These are phyloP conservation scores for Ophioderma brevispina DNA, from an alignment of 35 echinoderm and acorn worm genomes.

Conservation along the genomic window DNA sequence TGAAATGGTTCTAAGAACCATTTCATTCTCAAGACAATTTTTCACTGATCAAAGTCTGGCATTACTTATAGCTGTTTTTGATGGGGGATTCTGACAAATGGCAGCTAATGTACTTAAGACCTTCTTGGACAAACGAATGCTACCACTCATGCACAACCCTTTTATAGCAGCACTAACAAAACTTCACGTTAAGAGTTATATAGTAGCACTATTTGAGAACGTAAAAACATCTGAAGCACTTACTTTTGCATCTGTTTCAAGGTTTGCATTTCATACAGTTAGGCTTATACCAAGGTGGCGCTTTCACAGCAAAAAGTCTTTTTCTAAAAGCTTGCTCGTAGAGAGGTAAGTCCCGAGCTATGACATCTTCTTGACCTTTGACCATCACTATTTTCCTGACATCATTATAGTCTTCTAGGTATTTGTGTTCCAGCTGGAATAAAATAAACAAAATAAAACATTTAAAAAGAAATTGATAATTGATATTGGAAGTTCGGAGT, in stretches of 20 bases:
- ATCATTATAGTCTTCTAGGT: neutral
- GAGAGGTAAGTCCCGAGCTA: slow-evolving; percentile 48
- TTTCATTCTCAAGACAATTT: no score
- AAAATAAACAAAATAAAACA: neutral
- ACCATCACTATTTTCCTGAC: slow-evolving; percentile 22
- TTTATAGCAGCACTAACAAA: no score
- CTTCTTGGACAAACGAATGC: no score
- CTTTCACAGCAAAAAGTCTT: slow-evolving; percentile 34
- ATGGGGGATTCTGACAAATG: no score
- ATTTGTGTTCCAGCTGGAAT: slow-evolving; percentile 17
- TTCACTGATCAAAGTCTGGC: no score
- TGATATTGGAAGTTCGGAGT: no score
- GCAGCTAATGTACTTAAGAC: no score
- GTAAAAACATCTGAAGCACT: neutral
- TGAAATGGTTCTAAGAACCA: no score
- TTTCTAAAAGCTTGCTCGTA: slow-evolving; percentile 49
- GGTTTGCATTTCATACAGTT: neutral
- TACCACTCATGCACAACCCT: no score
- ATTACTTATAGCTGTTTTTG: no score
- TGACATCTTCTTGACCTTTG: slow-evolving; percentile 59
- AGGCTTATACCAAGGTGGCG: neutral
- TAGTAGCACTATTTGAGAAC: no score
- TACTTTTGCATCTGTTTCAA: neutral
- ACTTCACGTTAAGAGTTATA: no score
- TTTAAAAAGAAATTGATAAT: neutral